Evolutionary conservation across 2,797 vertebrate genomes (phyloP).

Genomic region (Margarornis squamiger): DNA sequence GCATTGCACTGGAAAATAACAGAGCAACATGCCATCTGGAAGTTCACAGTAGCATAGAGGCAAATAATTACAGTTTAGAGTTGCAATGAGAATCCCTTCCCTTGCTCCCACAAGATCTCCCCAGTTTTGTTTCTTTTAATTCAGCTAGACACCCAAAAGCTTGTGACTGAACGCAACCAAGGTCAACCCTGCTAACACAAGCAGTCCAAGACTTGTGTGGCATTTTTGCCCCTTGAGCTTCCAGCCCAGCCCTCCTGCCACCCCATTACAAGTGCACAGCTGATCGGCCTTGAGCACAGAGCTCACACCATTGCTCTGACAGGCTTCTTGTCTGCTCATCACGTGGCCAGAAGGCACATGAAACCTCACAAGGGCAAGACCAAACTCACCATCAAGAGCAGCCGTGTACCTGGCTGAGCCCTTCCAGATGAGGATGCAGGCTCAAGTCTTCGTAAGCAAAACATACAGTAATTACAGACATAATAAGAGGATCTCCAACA

Average conservation of each 20-base stretch:
- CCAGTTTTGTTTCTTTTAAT: background rate
- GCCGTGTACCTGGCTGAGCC: background rate
- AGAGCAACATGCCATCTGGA: slow-evolving; percentile 22
- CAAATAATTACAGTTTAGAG: slow-evolving; percentile 33
- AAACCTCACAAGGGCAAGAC: accelerated
- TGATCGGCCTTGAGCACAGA: background rate
- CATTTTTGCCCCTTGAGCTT: background rate
- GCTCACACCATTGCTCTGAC: accelerated
- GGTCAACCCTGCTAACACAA: background rate
- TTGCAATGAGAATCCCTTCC: background rate
- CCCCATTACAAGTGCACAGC: accelerated
- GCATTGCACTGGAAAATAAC: background rate
- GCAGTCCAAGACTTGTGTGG: background rate
- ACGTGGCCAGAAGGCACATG: background rate
- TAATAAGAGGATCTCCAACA: background rate
- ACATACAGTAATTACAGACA: accelerated
- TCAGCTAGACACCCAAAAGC: background rate
- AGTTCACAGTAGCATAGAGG: background rate
- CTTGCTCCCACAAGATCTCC: background rate
- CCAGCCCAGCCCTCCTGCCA: background rate
- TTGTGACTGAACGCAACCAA: background rate
- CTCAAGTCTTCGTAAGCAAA: background rate
- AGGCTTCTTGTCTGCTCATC: background rate
- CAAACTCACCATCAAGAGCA: background rate
- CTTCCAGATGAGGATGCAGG: background rate